Percentiles rank a stretch among this genome's conserved stretches.
Conservation (phyloP, 2,113 vertebrate genomes). For the Gulo gulo region DNA sequence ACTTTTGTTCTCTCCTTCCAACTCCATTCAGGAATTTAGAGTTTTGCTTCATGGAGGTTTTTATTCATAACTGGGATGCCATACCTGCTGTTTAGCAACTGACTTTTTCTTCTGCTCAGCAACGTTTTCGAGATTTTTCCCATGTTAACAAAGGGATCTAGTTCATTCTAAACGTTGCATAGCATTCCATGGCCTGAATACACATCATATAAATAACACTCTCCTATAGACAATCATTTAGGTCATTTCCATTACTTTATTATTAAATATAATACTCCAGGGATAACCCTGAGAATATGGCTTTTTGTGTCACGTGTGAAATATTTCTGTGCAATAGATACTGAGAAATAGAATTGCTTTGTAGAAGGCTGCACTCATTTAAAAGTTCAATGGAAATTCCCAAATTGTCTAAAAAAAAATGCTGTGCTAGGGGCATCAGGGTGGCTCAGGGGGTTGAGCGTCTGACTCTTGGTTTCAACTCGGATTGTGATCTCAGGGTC, state of each 20-base stretch:
- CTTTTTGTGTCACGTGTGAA: neutral
- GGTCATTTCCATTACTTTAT: neutral
- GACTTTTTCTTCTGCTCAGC: neutral
- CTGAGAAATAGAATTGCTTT: conserved; percentile 1
- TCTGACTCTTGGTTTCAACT: neutral
- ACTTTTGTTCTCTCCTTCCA: neutral
- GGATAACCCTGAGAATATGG: neutral
- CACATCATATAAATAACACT: neutral
- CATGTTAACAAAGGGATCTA: neutral
- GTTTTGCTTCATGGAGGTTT: neutral
- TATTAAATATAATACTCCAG: neutral
- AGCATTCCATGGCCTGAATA: neutral
- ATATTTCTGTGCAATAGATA: neutral
- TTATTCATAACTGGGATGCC: neutral
- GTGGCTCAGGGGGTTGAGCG: neutral
- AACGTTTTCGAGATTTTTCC: neutral
- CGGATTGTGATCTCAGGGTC: neutral
- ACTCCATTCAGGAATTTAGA: neutral
- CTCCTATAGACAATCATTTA: neutral
- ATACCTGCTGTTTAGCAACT: neutral
- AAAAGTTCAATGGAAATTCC: neutral
- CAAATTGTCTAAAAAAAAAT: neutral
- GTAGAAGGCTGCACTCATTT: neutral
- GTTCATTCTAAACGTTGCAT: neutral
- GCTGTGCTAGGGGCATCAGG: neutral